Evolutionary conservation across 1,140 invertebrate species (phyloP), one percentile per base, ranked within the genome.

Genomic region (Zaprionus tsacasi): DNA sequence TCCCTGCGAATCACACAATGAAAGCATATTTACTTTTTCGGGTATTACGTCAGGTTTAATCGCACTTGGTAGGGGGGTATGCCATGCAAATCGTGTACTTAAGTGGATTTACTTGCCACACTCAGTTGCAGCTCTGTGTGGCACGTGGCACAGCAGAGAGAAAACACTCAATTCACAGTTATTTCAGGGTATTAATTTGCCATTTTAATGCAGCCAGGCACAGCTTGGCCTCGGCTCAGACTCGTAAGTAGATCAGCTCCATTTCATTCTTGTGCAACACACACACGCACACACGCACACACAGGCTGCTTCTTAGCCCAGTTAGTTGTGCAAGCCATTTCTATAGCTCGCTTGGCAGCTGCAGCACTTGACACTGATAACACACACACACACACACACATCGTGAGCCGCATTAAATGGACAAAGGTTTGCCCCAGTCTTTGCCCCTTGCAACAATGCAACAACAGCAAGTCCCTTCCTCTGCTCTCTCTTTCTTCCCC

Each of bases 361-460:
- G 78, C 85, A 89, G 76, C 81, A 79, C 85, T 89, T 89, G 85
- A 89, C 85, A 89, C 85, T 89, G 85, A 90, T 90, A 90, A 79
- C 81, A 90, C 81, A 21, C 21, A 21, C 21, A 21, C 21, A 21
- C 21, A 21, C 21, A 79, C 81, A 90, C 81, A 90, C 85, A 88
- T 81, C 85, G 83, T 69, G 81, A 76, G 85, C 57, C 70, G 86
- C 83, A 89, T 89, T 83, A 89, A 81, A 68, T 78, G 81, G 81
- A 88, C 85, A 88, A 89, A 81, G 71, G 74, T 56, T 57, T 57
- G 40, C 36, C 40, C 27, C n/a, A 60, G 61, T 64, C 61, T 70
- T 43, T 30, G 71, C 60, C 68, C 57, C 45, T 4, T 72, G 69
- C 66, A 83, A 87, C 82, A 82, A 78, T 76, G 69, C 79, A 82